These are phyloP conservation scores for Vanacampus margaritifer DNA, from an alignment of 2,113 vertebrate species.

Conservation along the genomic window DNA sequence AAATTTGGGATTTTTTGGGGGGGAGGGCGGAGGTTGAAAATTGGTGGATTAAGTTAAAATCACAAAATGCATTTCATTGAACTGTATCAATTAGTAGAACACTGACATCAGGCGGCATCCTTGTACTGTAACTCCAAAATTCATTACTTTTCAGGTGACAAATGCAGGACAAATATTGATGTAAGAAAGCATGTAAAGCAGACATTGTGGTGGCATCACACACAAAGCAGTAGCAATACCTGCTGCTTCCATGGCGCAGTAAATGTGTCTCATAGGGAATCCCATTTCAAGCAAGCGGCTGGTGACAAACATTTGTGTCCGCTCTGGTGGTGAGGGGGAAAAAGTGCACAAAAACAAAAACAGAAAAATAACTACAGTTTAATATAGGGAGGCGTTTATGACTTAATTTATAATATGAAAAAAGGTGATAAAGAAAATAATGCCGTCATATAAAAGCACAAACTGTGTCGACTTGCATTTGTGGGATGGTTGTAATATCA, in stretches of 20 bases:
- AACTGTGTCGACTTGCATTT: constrained; percentile 30
- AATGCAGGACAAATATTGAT: constrained; percentile 28
- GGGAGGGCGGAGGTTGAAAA: too few species aligned
- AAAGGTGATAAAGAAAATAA: constrained; percentile 41
- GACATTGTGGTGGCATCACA: constrained; percentile 11
- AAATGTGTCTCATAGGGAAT: constrained; percentile 80
- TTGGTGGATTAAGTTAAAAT: too few species aligned
- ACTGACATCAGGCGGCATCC: too few species aligned
- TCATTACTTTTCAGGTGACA: too few species aligned
- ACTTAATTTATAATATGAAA: constrained; percentile 9
- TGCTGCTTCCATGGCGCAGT: constrained; percentile 80
- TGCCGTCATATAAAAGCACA: constrained; percentile 47
- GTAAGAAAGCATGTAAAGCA: constrained; percentile 40
- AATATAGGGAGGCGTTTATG: constrained; percentile 7
- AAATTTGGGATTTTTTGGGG: too few species aligned
- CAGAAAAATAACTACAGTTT: constrained; percentile 44
- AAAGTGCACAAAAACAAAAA: constrained; percentile 56
- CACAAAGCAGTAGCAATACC: constrained; percentile 71
- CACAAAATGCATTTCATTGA: too few species aligned
- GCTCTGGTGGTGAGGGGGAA: constrained; percentile 66
- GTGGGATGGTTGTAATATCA: constrained; percentile 3
- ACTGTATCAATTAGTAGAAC: too few species aligned
- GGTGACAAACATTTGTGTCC: constrained; percentile 77
- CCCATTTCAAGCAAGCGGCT: constrained; percentile 81
- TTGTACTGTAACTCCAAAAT: too few species aligned